phyloP scores from a whole-genome alignment of 2,888 invertebrate species.

The Hirtodrosophila duncani region DNA sequence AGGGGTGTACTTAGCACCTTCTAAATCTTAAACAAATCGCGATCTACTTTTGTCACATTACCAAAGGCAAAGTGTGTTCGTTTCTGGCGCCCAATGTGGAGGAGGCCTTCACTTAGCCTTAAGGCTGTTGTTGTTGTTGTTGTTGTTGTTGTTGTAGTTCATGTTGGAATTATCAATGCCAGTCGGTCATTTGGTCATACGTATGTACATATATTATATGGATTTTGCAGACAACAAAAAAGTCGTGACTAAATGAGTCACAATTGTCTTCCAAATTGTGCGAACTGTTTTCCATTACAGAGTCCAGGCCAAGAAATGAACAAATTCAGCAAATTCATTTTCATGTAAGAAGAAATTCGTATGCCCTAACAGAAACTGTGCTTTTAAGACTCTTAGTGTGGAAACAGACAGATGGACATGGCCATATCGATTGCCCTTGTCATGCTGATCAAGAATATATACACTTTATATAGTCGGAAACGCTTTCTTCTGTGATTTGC shows the following conservation, averaged over 20 bases:
- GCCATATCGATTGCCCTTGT: too few species aligned
- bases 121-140: constrained; percentile 6
- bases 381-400: too few species aligned
- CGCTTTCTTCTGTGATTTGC: too few species aligned
- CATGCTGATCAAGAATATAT: too few species aligned
- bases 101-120: constrained; percentile 32
- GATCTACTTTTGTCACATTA: constrained; percentile 58
- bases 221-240: constrained; percentile 5
- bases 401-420: too few species aligned
- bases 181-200: constrained; percentile 21
- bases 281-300: constrained; percentile 24
- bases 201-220: constrained; percentile 12
- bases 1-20: constrained; percentile 41
- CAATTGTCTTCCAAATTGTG: constrained; percentile 47
- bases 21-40: constrained; percentile 38
- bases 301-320: constrained; percentile 12
- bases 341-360: neutral
- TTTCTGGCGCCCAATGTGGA: too few species aligned
- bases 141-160: constrained; percentile 1
- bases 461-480: too few species aligned
- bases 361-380: too few species aligned
- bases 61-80: constrained; percentile 21
- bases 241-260: constrained; percentile 55
- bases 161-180: constrained; percentile 39
- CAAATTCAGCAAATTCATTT: too few species aligned